These are phyloP conservation scores for Microtus pennsylvanicus DNA, from an alignment of 2,113 vertebrate genomes.

Conservation along the genomic window DNA sequence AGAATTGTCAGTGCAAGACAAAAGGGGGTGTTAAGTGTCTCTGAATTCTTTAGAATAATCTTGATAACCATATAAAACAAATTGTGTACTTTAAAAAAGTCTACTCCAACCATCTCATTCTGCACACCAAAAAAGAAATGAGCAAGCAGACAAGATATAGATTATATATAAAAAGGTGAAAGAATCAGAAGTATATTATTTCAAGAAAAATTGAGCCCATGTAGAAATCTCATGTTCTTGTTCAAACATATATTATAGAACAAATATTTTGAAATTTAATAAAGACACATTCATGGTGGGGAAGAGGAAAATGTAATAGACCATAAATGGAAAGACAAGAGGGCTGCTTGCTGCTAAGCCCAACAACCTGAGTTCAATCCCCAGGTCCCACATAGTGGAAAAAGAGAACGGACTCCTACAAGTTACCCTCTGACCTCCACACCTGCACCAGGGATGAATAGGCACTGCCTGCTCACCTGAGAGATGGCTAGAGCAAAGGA, in stretches of 20 bases:
- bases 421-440: not conserved
- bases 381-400: not conserved
- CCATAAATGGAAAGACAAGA: not conserved
- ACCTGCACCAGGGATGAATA: not conserved
- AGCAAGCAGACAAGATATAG: not conserved
- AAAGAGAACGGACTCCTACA: not conserved
- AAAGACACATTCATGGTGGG: not conserved
- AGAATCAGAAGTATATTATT: not conserved
- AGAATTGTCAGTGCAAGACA: not conserved
- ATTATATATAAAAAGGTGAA: conserved; percentile 31
- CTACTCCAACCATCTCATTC: not conserved
- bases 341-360: not conserved
- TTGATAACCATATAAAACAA: conserved; percentile 49
- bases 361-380: not conserved
- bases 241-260: conserved; percentile 54
- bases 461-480: not conserved
- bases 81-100: not conserved
- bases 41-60: conserved; percentile 48
- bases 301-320: not conserved
- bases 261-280: conserved; percentile 34
- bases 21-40: conserved; percentile 18
- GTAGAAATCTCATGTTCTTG: conserved; percentile 37
- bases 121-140: not conserved
- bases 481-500: not conserved
- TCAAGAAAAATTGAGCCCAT: conserved; percentile 22